These are phyloP conservation scores for Melitaea athalia DNA, from an alignment of 2,888 invertebrate genomes.

Conservation along the genomic window DNA sequence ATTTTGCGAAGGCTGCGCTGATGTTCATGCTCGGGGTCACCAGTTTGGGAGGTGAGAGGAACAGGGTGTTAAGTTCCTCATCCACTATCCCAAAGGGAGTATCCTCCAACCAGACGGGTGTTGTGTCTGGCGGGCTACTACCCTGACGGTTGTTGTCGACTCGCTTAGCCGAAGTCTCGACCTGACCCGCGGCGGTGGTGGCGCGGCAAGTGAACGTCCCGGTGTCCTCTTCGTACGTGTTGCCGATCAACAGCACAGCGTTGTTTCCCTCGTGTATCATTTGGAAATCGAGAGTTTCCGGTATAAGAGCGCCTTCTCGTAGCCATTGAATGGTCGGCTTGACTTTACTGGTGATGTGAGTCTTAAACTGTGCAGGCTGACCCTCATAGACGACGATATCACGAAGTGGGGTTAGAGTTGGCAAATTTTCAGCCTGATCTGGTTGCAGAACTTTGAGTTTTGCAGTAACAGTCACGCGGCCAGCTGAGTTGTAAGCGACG, in stretches of 20 bases:
- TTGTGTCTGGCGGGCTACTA: too few relatives aligned
- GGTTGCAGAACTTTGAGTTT: conserved; percentile 91
- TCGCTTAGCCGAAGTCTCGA: conserved; percentile 97
- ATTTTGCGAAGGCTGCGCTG: too few relatives aligned
- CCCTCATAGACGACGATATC: conserved; percentile 95
- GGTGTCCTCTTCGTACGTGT: conserved; percentile 95
- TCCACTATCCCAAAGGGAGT: too few relatives aligned
- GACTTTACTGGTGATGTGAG: conserved; percentile 92
- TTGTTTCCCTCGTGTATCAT: conserved; percentile 96
- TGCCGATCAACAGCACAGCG: conserved; percentile 92
- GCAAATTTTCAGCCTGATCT: conserved; percentile 89
- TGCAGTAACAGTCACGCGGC: conserved; percentile 88
- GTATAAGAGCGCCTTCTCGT: conserved; percentile 95
- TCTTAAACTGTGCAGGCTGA: conserved; percentile 95
- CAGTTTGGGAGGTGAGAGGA: too few relatives aligned
- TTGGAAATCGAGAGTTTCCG: conserved; percentile 97
- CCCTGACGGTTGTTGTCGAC: too few relatives aligned
- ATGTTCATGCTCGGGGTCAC: too few relatives aligned
- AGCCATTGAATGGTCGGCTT: conserved; percentile 98
- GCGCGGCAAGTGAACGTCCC: conserved; percentile 96
- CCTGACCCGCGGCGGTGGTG: conserved; percentile 96
- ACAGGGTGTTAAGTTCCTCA: too few relatives aligned
- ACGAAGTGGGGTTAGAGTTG: conserved; percentile 91
- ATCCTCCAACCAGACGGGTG: too few relatives aligned
- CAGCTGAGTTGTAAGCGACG: conserved; percentile 91